Evolutionary conservation across 1,140 invertebrate species (phyloP).

Genomic region (Anastrepha ludens): DNA sequence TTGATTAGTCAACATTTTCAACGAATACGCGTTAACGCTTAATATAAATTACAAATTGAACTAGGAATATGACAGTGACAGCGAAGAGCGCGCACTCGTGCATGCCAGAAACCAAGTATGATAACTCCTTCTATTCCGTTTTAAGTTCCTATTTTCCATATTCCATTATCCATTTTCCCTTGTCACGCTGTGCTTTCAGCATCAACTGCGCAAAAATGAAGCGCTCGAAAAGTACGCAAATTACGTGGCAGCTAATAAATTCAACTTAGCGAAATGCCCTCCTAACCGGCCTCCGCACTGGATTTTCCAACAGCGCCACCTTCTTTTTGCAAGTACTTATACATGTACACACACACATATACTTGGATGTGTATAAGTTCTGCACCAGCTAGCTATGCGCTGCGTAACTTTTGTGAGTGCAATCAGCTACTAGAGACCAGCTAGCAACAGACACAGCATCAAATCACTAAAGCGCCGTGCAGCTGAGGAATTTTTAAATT

Average conservation of each 20-base stretch:
- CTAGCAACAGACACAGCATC: background rate
- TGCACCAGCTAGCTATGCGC: background rate
- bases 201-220: background rate
- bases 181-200: background rate
- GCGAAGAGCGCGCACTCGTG: background rate
- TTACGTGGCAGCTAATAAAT: slow-evolving; percentile 48
- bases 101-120: background rate
- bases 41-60: slow-evolving; percentile 37
- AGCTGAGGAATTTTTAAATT: slow-evolving; percentile 41
- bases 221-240: slow-evolving; percentile 35
- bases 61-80: background rate
- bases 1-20: background rate
- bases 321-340: background rate
- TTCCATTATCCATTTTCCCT: slow-evolving; percentile 28
- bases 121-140: background rate
- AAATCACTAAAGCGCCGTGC: slow-evolving; percentile 27
- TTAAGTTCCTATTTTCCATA: slow-evolving; percentile 16
- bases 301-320: no score
- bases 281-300: background rate
- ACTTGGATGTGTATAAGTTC: background rate
- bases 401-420: background rate
- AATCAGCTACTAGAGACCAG: background rate
- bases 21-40: background rate
- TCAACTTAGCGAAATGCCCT: slow-evolving; percentile 6
- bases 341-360: background rate